Conservation (phyloP, 2,888 invertebrate species). For the Ophion slaviceki region DNA sequence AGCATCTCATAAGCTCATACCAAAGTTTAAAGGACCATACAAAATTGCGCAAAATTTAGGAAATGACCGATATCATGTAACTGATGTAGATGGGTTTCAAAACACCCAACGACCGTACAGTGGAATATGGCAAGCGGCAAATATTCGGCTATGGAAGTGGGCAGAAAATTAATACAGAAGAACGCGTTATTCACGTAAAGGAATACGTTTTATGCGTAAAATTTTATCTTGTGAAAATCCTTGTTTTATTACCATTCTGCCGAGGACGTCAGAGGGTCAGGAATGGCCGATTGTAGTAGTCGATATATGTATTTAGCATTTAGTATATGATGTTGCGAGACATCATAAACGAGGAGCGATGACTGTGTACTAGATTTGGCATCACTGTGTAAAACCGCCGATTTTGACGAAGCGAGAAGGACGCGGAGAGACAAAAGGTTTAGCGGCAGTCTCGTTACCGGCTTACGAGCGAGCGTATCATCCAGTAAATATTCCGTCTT, state of each 20-base stretch:
- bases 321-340: no score
- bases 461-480: no score
- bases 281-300: neutral
- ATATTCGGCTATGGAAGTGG: constrained; percentile 28
- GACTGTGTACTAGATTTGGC: no score
- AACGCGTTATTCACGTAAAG: neutral
- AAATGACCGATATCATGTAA: constrained; percentile 33
- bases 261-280: neutral
- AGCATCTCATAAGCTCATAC: constrained; percentile 29
- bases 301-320: no score
- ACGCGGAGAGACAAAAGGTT: no score
- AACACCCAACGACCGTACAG: constrained; percentile 39
- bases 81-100: constrained; percentile 32
- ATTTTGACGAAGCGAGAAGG: no score
- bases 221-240: neutral
- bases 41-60: constrained; percentile 15
- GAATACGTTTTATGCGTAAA: neutral
- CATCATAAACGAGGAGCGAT: no score
- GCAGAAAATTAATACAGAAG: neutral
- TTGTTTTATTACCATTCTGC: neutral
- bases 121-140: constrained; percentile 38
- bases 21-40: constrained; percentile 31
- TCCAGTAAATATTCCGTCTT: no score
- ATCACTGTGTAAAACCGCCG: no score
- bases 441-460: no score